These are phyloP conservation scores for Ophioderma brevispina DNA, from an alignment of 35 echinoderm and acorn worm species.

Conservation along the genomic window DNA sequence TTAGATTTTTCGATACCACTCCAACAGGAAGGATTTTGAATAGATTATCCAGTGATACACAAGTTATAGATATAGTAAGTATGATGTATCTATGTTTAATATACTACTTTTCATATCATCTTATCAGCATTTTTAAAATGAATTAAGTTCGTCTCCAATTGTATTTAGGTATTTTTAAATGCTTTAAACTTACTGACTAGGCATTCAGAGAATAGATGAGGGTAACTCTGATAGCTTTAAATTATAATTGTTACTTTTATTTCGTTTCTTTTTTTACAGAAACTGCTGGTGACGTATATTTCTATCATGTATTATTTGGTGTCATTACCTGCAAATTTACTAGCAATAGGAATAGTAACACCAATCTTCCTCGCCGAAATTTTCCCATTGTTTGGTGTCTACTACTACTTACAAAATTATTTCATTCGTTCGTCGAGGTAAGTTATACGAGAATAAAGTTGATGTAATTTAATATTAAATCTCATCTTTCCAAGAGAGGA, in stretches of 20 bases:
- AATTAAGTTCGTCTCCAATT: too few species aligned
- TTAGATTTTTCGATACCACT: slow-evolving; percentile 83
- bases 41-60: slow-evolving; percentile 66
- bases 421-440: slow-evolving; percentile 84
- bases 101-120: too few species aligned
- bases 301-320: slow-evolving; percentile 34
- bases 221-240: too few species aligned
- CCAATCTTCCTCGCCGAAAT: slow-evolving; percentile 51
- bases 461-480: background rate
- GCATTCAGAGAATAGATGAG: too few species aligned
- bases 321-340: slow-evolving; percentile 12
- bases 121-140: too few species aligned
- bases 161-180: too few species aligned
- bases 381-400: slow-evolving; percentile 31
- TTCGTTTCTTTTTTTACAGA: slow-evolving; percentile 16
- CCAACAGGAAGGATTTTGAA: slow-evolving; percentile 68
- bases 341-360: slow-evolving; percentile 62
- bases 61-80: slow-evolving; percentile 69
- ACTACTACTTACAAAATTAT: slow-evolving; percentile 57
- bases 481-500: slow-evolving; percentile 48
- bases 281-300: slow-evolving; percentile 39
- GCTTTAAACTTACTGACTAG: too few species aligned
- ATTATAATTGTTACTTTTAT: background rate
- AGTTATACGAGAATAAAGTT: background rate
- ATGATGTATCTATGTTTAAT: too few species aligned